Conservation (phyloP, 2,113 vertebrate species). For the Pluvialis apricaria region DNA sequence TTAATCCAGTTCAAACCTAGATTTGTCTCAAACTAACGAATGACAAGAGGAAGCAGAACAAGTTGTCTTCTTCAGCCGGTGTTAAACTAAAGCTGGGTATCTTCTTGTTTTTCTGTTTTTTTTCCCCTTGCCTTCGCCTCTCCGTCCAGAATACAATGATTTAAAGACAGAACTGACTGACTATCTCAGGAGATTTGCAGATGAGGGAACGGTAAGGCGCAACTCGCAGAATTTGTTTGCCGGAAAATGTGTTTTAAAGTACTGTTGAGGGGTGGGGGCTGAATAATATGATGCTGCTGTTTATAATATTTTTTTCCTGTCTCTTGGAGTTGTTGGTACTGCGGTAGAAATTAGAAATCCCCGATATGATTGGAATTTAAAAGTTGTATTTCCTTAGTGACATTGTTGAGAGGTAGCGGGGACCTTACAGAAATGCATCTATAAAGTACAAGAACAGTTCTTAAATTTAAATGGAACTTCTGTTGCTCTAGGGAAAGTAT, state of each 20-base stretch:
- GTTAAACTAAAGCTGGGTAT: neutral
- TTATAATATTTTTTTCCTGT: neutral
- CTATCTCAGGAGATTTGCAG: conserved; percentile 86
- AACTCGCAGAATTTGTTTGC: neutral
- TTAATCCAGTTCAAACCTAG: neutral
- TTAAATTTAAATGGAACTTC: neutral
- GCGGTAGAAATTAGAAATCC: neutral
- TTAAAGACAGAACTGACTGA: conserved; percentile 85
- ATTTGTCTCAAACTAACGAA: neutral
- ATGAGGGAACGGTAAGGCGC: conserved; percentile 90
- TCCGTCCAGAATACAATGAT: conserved; percentile 85
- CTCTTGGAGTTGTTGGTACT: neutral
- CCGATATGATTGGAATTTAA: neutral
- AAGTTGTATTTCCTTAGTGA: neutral
- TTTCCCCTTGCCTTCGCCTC: neutral
- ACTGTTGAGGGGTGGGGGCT: neutral
- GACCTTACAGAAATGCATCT: neutral
- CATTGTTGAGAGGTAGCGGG: neutral
- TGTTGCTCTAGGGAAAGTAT: neutral
- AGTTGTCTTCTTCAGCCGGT: neutral
- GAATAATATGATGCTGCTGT: neutral
- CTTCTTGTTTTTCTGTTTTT: neutral
- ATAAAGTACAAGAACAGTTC: neutral
- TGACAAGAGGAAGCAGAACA: neutral
- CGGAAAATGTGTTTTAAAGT: neutral